phyloP scores from a whole-genome alignment of 2,797 vertebrate species.

The Falco concolor region DNA sequence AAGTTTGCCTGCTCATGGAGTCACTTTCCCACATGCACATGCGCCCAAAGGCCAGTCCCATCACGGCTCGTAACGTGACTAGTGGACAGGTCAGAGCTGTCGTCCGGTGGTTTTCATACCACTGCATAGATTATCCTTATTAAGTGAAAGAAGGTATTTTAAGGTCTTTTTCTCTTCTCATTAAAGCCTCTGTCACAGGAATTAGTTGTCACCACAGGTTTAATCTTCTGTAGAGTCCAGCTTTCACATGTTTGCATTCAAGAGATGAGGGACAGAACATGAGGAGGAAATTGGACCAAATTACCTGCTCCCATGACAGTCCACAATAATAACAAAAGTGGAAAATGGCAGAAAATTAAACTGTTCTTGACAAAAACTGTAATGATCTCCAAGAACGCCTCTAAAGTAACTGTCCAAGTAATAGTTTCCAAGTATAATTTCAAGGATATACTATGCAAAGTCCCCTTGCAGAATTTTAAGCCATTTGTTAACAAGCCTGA shows the following conservation, averaged over 20 bases:
- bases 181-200: constrained; percentile 46
- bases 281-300: constrained; percentile 52
- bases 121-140: not conserved
- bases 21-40: fast-evolving
- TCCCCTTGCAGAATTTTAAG: not conserved
- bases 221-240: constrained; percentile 42
- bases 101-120: not conserved
- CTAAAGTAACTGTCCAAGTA: constrained; percentile 40
- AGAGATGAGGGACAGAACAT: not conserved
- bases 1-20: not conserved
- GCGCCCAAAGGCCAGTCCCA: not conserved
- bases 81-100: not conserved
- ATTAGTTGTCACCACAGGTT: constrained; percentile 40
- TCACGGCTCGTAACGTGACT: fast-evolving
- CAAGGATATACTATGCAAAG: constrained; percentile 17
- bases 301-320: constrained; percentile 56
- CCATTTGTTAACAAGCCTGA: not conserved
- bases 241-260: constrained; percentile 33
- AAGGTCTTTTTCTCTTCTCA: constrained; percentile 21
- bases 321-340: constrained; percentile 56
- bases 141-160: constrained; percentile 17
- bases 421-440: constrained; percentile 19
- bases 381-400: constrained; percentile 53
- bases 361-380: constrained; percentile 58
- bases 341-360: constrained; percentile 65